These are phyloP conservation scores for Panagrolaimus sp. DNA, from an alignment of 1,140 invertebrate genomes.

Conservation along the genomic window DNA sequence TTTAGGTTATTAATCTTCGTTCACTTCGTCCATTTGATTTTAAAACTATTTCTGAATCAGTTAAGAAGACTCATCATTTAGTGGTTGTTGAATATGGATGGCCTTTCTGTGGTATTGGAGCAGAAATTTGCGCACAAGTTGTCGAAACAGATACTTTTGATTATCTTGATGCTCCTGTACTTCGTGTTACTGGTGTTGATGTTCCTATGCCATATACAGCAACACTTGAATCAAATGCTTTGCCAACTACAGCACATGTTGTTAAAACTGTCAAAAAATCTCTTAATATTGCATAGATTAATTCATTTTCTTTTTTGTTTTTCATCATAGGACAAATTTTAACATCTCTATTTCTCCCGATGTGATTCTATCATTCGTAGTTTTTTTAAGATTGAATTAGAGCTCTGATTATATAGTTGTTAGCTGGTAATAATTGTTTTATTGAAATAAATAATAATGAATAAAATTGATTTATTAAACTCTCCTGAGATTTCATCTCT, in stretches of 20 bases:
- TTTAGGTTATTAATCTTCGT: constrained; percentile 80
- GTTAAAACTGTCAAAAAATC: constrained; percentile 65
- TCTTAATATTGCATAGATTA: constrained; percentile 61
- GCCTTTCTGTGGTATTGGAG: constrained; percentile 86
- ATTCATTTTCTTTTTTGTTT: not conserved
- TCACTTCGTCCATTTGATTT: constrained; percentile 85
- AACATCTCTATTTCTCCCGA: no score
- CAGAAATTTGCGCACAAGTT: constrained; percentile 86
- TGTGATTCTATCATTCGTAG: no score
- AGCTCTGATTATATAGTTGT: no score
- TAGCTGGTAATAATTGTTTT: no score
- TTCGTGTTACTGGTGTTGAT: constrained; percentile 87
- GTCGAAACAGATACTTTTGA: constrained; percentile 92
- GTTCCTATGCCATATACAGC: constrained; percentile 93
- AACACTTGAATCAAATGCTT: constrained; percentile 71
- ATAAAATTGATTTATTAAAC: no score
- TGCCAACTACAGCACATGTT: constrained; percentile 70
- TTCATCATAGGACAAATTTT: no score
- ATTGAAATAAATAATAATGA: no score
- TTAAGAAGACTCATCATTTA: constrained; percentile 88
- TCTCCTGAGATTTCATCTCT: no score
- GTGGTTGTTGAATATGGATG: constrained; percentile 93
- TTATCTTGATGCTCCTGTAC: constrained; percentile 86
- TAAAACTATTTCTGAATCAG: constrained; percentile 78
- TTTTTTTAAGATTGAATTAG: no score